Evolutionary conservation across 1,140 invertebrate genomes (phyloP), one percentile per base, ranked within the genome.

Genomic region (Saxidomus purpurata): DNA sequence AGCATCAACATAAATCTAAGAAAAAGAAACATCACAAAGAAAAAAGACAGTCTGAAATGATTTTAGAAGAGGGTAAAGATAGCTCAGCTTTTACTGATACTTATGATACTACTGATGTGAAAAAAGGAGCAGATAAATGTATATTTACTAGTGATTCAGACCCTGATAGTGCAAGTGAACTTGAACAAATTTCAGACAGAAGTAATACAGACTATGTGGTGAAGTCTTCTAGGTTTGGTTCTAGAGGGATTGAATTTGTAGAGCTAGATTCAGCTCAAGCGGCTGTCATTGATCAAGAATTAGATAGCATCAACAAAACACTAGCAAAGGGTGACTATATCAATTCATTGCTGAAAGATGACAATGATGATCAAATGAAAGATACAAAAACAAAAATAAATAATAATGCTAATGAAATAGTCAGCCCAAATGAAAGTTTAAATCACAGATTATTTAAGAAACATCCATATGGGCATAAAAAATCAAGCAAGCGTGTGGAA

Each of bases 381-480:
- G 22, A 79, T 13, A 6, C 17, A 17, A n/a, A 6, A 9, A 2
- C 22, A 25, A n/a, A 13, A 59, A 28, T 13, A 36, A 87, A 79
- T 22, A 69, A 36, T 61, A 55, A 87, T 80, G 74, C 76, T 59
- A 87, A 80, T 38, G 47, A 25, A 84, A 52, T 87, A 11, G 85
- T 79, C 15, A 67, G 67, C 47, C 85, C 85, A 38, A 52, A 86
- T 76, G 69, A 86, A n/a, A 34, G 76, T 43, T 79, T 79, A 34
- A 77, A 87, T 47, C 34, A 25, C 4, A 83, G 71, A 63, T 47
- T 49, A 4, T 89, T 89, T 49, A 89, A 89, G 43, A 89, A 89
- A 49, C 87, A 89, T 49, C 87, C 87, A 19, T 81, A 40, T 83
- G 87, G 87, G 22, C 87, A 89, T 47, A 89, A 89, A 43, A 89